Evolutionary conservation across 2,888 invertebrate species (phyloP).

Genomic region (Parapristionchus giblindavisi): DNA sequence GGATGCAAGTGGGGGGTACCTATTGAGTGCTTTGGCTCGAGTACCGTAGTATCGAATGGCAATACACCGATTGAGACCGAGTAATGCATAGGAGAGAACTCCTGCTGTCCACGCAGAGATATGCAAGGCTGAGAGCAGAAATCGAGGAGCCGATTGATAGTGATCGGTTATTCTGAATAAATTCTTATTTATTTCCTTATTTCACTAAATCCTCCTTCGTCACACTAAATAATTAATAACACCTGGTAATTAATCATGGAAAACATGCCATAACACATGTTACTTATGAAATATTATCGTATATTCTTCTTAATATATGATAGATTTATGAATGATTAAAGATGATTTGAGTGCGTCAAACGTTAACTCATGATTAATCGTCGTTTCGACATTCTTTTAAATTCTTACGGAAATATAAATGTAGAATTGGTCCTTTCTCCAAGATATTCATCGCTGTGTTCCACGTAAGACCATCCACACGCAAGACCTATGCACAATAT

Average conservation of each 20-base stretch:
- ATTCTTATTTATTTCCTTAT: too few relatives aligned
- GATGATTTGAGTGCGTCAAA: slow-evolving; percentile 8
- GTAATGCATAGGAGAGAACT: slow-evolving; percentile 58
- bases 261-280: too few relatives aligned
- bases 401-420: slow-evolving; percentile 18
- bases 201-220: too few relatives aligned
- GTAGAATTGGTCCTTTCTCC: background rate
- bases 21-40: slow-evolving; percentile 59
- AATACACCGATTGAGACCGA: slow-evolving; percentile 62
- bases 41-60: slow-evolving; percentile 68
- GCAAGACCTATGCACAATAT: slow-evolving; percentile 20
- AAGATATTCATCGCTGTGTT: slow-evolving; percentile 1
- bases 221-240: too few relatives aligned
- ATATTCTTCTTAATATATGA: too few relatives aligned
- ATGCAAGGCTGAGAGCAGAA: slow-evolving; percentile 57
- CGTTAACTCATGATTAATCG: too few relatives aligned
- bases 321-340: too few relatives aligned
- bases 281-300: too few relatives aligned
- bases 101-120: slow-evolving; percentile 67
- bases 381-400: too few relatives aligned
- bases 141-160: slow-evolving; percentile 38
- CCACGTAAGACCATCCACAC: slow-evolving; percentile 36
- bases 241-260: too few relatives aligned
- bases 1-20: background rate
- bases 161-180: too few relatives aligned